Evolutionary conservation across 2,113 vertebrate species (phyloP).

Genomic region (Gobius niger): DNA sequence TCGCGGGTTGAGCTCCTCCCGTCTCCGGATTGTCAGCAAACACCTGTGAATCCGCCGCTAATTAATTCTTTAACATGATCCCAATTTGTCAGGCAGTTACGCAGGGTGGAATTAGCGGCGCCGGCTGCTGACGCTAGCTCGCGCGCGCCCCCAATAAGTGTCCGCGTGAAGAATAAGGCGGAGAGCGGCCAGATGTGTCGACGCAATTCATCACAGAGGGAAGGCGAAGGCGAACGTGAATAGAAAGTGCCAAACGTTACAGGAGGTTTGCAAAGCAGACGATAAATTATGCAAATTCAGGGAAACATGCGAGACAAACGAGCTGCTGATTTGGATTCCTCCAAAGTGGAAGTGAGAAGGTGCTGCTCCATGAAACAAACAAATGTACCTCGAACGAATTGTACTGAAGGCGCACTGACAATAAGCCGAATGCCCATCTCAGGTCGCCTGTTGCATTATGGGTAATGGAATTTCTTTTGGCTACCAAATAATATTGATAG

Average conservation of each 20-base stretch:
- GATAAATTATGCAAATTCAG: too few species aligned
- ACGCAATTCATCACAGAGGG: constrained; percentile 20
- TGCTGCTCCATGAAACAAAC: too few species aligned
- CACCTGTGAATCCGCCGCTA: constrained; percentile 66
- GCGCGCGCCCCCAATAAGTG: constrained; percentile 51
- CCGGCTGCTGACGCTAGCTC: constrained; percentile 57
- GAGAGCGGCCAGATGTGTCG: constrained; percentile 56
- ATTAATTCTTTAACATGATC: constrained; percentile 71
- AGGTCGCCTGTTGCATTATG: too few species aligned
- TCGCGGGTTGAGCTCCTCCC: constrained; percentile 26
- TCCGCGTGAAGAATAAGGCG: constrained; percentile 61
- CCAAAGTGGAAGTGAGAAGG: too few species aligned
- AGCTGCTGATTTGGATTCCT: too few species aligned
- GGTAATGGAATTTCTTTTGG: too few species aligned
- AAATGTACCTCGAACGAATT: too few species aligned
- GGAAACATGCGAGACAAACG: too few species aligned
- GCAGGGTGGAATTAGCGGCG: constrained; percentile 35
- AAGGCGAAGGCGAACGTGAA: background rate
- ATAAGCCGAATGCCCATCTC: too few species aligned
- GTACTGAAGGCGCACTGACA: too few species aligned
- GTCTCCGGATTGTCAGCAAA: constrained; percentile 55
- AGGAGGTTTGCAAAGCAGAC: too few species aligned
- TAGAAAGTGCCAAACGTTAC: background rate
- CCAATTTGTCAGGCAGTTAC: constrained; percentile 66
- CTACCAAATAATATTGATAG: too few species aligned